Percentiles rank a stretch among this genome's conserved stretches.
phyloP scores from a whole-genome alignment of 2,113 vertebrate species.

The Paradoxurus hermaphroditus region DNA sequence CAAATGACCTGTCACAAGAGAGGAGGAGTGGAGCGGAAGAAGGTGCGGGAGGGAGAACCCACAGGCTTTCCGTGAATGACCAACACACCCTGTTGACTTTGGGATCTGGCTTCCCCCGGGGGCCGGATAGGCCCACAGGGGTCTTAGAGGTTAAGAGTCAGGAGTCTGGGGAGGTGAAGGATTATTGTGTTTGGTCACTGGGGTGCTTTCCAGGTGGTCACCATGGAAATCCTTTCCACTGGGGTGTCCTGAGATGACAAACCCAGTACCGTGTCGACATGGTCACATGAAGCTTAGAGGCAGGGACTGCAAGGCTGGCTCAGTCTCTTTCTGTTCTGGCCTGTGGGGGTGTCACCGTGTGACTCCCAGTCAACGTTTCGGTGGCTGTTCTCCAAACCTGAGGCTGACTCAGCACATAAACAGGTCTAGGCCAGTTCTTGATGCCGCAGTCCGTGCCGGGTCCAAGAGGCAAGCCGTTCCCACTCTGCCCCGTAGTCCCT shows the following conservation, averaged over 20 bases:
- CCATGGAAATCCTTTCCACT: not conserved
- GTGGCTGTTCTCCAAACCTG: not conserved
- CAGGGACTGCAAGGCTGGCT: not conserved
- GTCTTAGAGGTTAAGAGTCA: not conserved
- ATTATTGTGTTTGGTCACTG: not conserved
- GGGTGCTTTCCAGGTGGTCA: not conserved
- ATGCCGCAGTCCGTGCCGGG: rapidly evolving
- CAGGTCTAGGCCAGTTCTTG: not conserved
- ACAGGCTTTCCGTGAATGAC: not conserved
- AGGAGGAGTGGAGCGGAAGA: not conserved
- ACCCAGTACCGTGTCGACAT: not conserved
- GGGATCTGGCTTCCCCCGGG: not conserved
- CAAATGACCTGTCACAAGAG: not conserved
- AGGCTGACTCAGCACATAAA: not conserved
- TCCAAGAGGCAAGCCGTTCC: not conserved
- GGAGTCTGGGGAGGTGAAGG: not conserved
- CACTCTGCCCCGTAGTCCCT: rapidly evolving
- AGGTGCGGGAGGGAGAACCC: not conserved
- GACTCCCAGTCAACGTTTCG: not conserved
- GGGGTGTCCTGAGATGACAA: not conserved
- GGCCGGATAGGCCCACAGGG: not conserved
- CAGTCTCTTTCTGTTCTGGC: not conserved
- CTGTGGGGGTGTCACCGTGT: not conserved
- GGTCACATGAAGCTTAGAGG: not conserved
- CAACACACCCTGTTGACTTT: not conserved